phyloP scores from a whole-genome alignment of 2,797 vertebrate genomes.

The Cichlasoma orientale region DNA sequence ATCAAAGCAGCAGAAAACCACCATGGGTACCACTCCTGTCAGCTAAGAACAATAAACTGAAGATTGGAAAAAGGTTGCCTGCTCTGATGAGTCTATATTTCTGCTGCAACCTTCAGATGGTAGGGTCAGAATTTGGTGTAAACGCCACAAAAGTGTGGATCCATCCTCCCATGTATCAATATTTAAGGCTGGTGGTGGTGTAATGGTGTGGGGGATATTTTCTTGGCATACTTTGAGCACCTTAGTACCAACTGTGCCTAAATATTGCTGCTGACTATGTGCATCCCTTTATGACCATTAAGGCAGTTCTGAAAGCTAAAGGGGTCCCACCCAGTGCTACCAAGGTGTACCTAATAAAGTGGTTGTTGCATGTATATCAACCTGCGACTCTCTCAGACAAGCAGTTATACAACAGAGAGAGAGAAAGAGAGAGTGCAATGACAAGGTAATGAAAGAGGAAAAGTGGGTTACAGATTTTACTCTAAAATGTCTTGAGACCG shows the following conservation, averaged over 20 bases:
- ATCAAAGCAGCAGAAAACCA: no score
- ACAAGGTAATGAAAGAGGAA: not conserved
- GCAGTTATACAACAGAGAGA: not conserved
- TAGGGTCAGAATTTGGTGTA: not conserved
- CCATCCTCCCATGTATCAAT: not conserved
- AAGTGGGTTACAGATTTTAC: not conserved
- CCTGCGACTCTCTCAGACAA: not conserved
- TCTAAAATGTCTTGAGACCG: not conserved
- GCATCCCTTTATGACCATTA: not conserved
- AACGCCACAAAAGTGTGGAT: not conserved
- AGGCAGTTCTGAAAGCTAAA: not conserved
- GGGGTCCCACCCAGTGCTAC: not conserved
- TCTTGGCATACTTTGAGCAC: not conserved
- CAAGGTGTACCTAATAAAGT: not conserved
- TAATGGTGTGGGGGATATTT: not conserved
- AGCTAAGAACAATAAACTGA: no score
- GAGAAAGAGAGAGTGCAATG: not conserved
- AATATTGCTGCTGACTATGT: not conserved
- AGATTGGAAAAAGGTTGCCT: not conserved
- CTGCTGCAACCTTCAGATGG: not conserved
- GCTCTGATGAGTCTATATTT: not conserved
- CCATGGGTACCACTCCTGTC: no score
- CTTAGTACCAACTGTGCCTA: not conserved
- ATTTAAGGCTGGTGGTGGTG: not conserved
- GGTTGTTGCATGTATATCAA: not conserved